Evolutionary conservation across 2,888 invertebrate genomes (phyloP).

Genomic region (Eustalomyia histrio): DNA sequence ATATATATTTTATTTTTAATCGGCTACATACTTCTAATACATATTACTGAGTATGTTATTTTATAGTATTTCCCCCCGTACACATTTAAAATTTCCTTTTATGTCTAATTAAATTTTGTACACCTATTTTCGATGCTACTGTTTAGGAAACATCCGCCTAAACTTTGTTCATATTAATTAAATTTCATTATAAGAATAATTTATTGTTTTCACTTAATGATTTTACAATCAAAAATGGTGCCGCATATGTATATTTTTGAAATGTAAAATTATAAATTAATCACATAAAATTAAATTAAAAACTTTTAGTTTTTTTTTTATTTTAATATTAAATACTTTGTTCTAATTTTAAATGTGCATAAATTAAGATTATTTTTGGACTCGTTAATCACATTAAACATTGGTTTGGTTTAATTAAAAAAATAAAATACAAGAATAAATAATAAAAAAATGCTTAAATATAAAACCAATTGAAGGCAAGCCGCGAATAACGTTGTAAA

Average conservation of each 20-base stretch:
- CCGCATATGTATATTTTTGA: conserved; percentile 21
- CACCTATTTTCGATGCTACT: neutral
- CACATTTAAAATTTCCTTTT: neutral
- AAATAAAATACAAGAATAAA: conserved; percentile 3
- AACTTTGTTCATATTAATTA: neutral
- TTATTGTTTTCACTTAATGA: neutral
- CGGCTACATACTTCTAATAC: too few species aligned
- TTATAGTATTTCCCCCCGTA: neutral
- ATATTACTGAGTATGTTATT: too few species aligned
- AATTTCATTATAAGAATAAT: neutral
- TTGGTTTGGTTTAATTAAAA: neutral
- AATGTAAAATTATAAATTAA: conserved; percentile 13
- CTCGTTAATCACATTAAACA: conserved; percentile 41
- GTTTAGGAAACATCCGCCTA: neutral
- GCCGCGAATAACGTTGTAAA: too few species aligned
- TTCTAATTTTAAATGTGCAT: conserved; percentile 58
- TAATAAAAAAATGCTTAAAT: neutral
- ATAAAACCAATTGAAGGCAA: too few species aligned
- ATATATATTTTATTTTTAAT: too few species aligned
- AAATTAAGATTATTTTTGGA: conserved; percentile 54
- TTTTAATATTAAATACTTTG: conserved; percentile 37
- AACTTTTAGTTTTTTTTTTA: neutral
- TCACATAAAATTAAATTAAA: neutral
- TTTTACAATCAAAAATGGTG: neutral
- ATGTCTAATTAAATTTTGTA: neutral